These are phyloP conservation scores for Phymatocera aterrima DNA, from an alignment of 2,888 invertebrate genomes.

Conservation along the genomic window DNA sequence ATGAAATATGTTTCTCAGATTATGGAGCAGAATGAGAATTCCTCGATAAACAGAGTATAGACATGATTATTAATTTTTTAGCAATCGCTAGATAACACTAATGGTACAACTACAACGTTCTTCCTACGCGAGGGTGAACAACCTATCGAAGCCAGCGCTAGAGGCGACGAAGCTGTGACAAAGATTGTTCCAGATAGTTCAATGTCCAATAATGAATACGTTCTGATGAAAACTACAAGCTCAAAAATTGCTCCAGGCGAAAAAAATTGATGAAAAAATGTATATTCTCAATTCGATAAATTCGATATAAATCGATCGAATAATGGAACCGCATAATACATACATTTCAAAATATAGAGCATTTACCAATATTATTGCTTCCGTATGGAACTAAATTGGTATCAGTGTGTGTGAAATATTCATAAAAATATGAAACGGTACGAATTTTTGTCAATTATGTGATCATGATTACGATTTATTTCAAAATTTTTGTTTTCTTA, in stretches of 20 bases:
- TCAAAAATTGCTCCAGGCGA: constrained; percentile 2
- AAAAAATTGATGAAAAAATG: background rate
- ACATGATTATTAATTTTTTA: constrained; percentile 11
- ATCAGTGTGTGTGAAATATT: background rate
- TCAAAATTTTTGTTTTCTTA: constrained; percentile 17
- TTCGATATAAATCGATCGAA: background rate
- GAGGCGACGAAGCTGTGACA: constrained; percentile 19
- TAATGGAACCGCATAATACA: background rate
- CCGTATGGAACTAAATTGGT: background rate
- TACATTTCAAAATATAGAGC: background rate
- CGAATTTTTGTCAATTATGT: constrained; percentile 17
- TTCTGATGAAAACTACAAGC: constrained; percentile 31
- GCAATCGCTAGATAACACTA: constrained; percentile 43
- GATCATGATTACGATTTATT: constrained; percentile 29
- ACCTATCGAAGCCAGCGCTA: background rate
- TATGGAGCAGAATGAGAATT: background rate
- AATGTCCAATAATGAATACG: constrained; percentile 7
- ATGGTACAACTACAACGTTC: constrained; percentile 12
- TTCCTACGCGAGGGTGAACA: constrained; percentile 35
- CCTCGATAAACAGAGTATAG: background rate
- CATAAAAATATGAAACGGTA: background rate
- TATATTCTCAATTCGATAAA: background rate
- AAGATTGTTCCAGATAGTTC: constrained; percentile 19
- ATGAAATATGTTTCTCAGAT: background rate
- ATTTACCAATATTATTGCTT: background rate